Conservation (phyloP, 2,888 invertebrate species). For the Scaptodrosophila latifasciaeformis region DNA sequence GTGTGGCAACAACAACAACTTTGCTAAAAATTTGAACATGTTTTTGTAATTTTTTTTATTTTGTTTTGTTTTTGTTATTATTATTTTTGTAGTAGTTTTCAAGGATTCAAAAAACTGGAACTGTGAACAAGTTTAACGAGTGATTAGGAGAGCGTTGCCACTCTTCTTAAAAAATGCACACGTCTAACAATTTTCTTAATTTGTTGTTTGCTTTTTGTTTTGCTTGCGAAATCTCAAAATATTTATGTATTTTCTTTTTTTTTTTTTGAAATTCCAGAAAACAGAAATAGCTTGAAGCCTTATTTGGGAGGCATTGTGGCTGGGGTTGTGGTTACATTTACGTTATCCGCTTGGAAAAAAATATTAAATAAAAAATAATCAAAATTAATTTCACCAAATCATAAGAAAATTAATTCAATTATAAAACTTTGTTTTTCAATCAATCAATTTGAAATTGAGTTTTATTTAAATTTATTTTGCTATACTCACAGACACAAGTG, state of each 20-base stretch:
- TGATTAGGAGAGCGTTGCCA: too few relatives aligned
- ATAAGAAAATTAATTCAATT: slow-evolving; percentile 30
- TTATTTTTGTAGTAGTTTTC: too few relatives aligned
- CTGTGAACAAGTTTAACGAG: not conserved
- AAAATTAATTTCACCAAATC: slow-evolving; percentile 14
- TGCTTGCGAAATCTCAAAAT: slow-evolving; percentile 19
- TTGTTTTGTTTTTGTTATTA: slow-evolving; percentile 13
- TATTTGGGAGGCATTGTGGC: slow-evolving; percentile 49
- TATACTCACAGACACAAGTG: slow-evolving; percentile 92
- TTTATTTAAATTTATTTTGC: not conserved
- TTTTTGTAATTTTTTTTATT: slow-evolving; percentile 17
- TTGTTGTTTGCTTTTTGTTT: too few relatives aligned
- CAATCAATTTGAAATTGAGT: not conserved
- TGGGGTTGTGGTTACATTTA: slow-evolving; percentile 60
- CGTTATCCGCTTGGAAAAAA: slow-evolving; percentile 56
- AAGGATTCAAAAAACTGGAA: too few relatives aligned
- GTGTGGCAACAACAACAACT: slow-evolving; percentile 60
- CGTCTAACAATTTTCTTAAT: too few relatives aligned
- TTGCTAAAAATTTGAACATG: slow-evolving; percentile 54
- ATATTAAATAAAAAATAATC: slow-evolving; percentile 20
- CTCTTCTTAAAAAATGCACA: too few relatives aligned
- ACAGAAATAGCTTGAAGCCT: slow-evolving; percentile 18
- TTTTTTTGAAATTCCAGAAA: too few relatives aligned
- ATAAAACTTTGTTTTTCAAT: slow-evolving; percentile 14
- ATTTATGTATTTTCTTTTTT: not conserved